Evolutionary conservation across 64 coral and sea anemone genomes (phyloP).

Genomic region (Stichodactyla helianthus): DNA sequence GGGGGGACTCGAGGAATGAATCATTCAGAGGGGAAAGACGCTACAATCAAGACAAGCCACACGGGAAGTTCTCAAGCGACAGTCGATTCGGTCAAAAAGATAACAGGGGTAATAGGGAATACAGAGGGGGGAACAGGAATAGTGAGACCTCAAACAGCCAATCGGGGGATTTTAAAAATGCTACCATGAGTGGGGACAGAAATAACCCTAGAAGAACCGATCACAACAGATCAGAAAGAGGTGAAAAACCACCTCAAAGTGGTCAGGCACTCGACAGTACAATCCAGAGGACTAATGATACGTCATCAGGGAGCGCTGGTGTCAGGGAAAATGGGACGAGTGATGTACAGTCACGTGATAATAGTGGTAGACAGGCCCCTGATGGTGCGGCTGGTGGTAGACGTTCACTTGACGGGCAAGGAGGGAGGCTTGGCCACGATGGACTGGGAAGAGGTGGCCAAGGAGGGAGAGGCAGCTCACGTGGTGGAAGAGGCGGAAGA

Average conservation of each 20-base stretch:
- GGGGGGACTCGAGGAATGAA: background rate
- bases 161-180: background rate
- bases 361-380: background rate
- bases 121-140: background rate
- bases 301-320: background rate
- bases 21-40: constrained; percentile 11
- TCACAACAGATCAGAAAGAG: constrained; percentile 13
- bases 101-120: background rate
- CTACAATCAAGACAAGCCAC: background rate
- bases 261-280: background rate
- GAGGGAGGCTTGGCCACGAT: background rate
- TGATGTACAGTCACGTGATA: background rate
- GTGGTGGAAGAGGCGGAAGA: constrained; percentile 49
- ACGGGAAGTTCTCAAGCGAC: background rate
- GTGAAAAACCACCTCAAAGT: background rate
- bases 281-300: background rate
- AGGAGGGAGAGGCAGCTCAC: constrained; percentile 44
- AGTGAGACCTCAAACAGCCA: background rate
- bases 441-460: constrained; percentile 13
- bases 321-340: background rate
- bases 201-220: background rate
- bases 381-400: background rate
- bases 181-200: background rate
- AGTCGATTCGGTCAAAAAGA: background rate
- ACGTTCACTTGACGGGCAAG: background rate